Base-by-base conservation (phyloP, 1,140 invertebrate species). In the Cardiocondyla obscurior region DNA sequence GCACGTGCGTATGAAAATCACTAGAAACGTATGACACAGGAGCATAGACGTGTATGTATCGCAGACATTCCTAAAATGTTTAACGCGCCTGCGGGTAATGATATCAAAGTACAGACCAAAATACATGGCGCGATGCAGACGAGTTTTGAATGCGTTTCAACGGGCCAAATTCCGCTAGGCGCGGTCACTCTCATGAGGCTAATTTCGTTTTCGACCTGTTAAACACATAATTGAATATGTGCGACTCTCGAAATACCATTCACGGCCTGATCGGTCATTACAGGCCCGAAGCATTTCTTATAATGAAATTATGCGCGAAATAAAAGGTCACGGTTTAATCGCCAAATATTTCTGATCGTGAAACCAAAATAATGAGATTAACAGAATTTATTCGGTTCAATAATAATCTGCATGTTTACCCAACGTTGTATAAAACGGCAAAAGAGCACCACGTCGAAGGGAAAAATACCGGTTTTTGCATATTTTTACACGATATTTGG, bases 121-220 rank as follows among this genome's bases (percentile, higher is more conserved):
- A 72, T 72, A 25, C 33, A 44, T 62, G 70, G 42, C 16, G 57
- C 46, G 57, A 51, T 22, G 30, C 14, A 25, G 44, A 65, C 79
- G 64, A 79, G 69, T 86, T 86, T 83, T 79, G 85, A 70, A 55
- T 76, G 25, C 53, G 69, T 55, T 51, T 46, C 65, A 82, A 55
- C 57, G 49, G 55, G 25, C 28, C 55, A 49, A 86, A 86, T 86
- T 76, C 69, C 84, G n/a, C 19, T 57, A 33, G 16, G 49, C 42
- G 65, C 39, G 84, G 19, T 51, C 73, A 58, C 28, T 82, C 85
- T 83, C 85, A 70, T 82, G 85, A 87, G 85, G 67, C 81, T 87
- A 86, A 87, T 87, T 87, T 83, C 85, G 51, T 87, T 87, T 87
- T 87, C 85, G 67, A 82, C 72, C 85, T 83, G 85, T 87, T 87